Percentiles rank a stretch among this genome's conserved stretches.
Evolutionary conservation across 2,888 invertebrate species (phyloP).

Genomic region (Agrotis puta): DNA sequence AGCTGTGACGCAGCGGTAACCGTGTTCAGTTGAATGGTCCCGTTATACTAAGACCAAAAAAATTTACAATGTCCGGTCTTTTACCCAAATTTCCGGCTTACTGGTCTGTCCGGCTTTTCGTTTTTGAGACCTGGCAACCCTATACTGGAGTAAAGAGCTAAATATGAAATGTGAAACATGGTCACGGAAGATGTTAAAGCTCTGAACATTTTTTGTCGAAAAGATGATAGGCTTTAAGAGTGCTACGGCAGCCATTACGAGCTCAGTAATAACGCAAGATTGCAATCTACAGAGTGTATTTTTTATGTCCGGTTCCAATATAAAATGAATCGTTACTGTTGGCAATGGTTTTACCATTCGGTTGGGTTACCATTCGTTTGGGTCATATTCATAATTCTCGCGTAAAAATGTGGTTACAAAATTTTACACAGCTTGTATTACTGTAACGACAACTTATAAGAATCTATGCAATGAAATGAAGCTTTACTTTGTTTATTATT

Average conservation of each 20-base stretch:
- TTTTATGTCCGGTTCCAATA: conserved; percentile 32
- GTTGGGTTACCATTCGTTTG: background rate
- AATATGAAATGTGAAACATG: conserved; percentile 63
- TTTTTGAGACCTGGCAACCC: too few relatives aligned
- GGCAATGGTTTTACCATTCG: conserved; percentile 10
- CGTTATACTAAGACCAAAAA: too few relatives aligned
- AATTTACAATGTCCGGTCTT: too few relatives aligned
- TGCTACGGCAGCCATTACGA: conserved; percentile 27
- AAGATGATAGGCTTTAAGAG: conserved; percentile 42
- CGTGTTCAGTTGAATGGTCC: too few relatives aligned
- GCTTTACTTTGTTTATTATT: background rate
- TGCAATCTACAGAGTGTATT: conserved; percentile 41
- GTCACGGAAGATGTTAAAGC: conserved; percentile 43
- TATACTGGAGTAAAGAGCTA: conserved; percentile 53
- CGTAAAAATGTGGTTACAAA: background rate
- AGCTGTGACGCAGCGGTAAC: too few relatives aligned
- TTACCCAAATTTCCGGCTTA: too few relatives aligned
- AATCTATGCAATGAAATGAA: background rate
- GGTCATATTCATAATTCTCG: background rate
- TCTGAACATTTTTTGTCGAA: conserved; percentile 41
- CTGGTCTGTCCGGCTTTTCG: too few relatives aligned
- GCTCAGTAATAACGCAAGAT: conserved; percentile 27
- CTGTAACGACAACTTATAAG: background rate
- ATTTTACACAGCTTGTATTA: background rate
- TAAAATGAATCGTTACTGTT: conserved; percentile 21